phyloP scores from a whole-genome alignment of 2,113 vertebrate genomes.

The Platysteira castanea region DNA sequence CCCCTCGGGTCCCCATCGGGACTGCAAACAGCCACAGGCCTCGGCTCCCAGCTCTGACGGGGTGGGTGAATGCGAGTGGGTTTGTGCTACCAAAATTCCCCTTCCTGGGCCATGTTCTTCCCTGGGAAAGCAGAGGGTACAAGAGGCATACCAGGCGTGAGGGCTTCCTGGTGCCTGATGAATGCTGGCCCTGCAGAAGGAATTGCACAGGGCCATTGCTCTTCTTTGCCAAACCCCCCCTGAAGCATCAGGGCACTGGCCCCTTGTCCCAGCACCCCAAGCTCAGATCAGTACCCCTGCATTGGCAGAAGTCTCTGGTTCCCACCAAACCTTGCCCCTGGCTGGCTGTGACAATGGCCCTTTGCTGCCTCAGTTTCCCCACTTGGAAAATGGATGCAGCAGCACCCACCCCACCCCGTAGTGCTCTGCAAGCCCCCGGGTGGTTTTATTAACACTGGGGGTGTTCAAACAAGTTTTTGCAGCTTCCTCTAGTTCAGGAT shows the following conservation, averaged over 20 bases:
- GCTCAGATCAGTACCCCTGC: background rate
- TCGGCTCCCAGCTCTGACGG: background rate
- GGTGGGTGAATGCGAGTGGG: background rate
- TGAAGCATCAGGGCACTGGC: background rate
- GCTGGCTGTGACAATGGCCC: background rate
- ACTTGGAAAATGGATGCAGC: background rate
- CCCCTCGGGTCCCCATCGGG: accelerated
- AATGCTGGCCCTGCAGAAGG: background rate
- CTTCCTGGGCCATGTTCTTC: background rate
- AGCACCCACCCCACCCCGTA: background rate
- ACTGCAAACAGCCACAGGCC: background rate
- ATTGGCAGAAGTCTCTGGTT: background rate
- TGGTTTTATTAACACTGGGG: background rate
- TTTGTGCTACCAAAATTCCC: background rate
- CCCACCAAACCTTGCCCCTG: background rate
- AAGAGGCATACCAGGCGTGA: accelerated
- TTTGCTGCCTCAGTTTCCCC: background rate
- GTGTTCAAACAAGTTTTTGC: background rate
- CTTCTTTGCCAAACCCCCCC: background rate
- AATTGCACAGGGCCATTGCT: background rate
- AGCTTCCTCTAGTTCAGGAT: background rate
- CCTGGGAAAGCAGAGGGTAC: accelerated
- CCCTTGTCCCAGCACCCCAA: background rate
- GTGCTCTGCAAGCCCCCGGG: background rate
- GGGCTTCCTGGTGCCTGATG: background rate